These are phyloP conservation scores for Phaethon lepturus DNA, from an alignment of 2,113 vertebrate genomes.

Conservation along the genomic window DNA sequence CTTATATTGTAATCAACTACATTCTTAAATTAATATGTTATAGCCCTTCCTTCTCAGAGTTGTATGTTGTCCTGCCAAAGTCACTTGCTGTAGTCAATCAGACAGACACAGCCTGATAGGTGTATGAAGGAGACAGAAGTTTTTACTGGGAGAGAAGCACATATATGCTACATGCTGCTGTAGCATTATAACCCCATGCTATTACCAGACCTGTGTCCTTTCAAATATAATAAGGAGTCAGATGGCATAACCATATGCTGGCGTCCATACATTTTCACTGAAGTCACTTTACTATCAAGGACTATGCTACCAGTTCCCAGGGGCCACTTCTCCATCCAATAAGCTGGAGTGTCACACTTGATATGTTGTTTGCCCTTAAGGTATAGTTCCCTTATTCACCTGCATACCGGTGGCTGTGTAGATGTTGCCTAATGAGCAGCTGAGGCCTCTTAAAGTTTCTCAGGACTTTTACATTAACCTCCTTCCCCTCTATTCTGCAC, in stretches of 20 bases:
- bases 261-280: not conserved
- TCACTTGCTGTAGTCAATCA: slow-evolving; percentile 67
- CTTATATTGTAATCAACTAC: slow-evolving; percentile 49
- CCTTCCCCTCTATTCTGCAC: not conserved
- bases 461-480: not conserved
- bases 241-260: not conserved
- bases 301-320: not conserved
- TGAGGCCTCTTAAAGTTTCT: not conserved
- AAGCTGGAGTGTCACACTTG: not conserved
- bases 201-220: slow-evolving; percentile 12
- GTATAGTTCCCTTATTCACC: not conserved
- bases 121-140: not conserved
- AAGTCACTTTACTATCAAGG: not conserved
- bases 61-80: not conserved
- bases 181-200: not conserved
- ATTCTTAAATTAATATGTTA: slow-evolving; percentile 52
- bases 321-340: not conserved
- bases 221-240: slow-evolving; percentile 21
- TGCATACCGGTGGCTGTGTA: not conserved
- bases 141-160: not conserved
- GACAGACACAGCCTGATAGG: not conserved
- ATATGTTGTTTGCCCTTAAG: not conserved
- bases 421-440: not conserved
- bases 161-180: not conserved
- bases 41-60: not conserved